Evolutionary conservation across 2,888 invertebrate genomes (phyloP).

Genomic region (Habrosyne pyritoides): DNA sequence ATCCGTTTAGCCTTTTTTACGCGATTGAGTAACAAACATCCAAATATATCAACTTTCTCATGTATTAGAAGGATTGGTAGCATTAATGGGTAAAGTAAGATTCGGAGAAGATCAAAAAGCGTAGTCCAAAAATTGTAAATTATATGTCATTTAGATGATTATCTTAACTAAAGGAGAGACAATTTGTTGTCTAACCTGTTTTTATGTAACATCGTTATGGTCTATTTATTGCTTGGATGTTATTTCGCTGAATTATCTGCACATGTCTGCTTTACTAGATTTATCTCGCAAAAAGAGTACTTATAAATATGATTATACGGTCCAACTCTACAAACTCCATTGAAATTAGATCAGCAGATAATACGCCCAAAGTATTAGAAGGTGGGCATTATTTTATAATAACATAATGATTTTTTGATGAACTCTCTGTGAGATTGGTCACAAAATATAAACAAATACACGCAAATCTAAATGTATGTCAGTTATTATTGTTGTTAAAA

Average conservation of each 20-base stretch:
- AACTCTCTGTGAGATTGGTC: neutral
- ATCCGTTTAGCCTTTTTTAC: too few relatives aligned
- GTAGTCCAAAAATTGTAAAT: neutral
- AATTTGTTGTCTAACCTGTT: neutral
- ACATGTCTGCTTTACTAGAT: neutral
- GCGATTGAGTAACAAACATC: too few relatives aligned
- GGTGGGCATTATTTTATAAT: too few relatives aligned
- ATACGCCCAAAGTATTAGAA: too few relatives aligned
- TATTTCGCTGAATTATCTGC: neutral
- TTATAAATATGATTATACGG: too few relatives aligned
- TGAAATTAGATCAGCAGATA: too few relatives aligned
- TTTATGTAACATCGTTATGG: neutral
- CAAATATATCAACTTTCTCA: too few relatives aligned
- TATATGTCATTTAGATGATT: neutral
- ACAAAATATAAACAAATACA: neutral
- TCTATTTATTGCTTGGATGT: neutral
- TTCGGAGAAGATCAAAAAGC: neutral
- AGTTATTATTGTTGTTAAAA: neutral
- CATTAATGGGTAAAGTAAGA: too few relatives aligned
- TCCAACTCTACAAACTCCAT: too few relatives aligned
- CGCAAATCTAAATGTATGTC: neutral
- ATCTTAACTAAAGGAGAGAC: neutral
- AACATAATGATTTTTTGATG: neutral
- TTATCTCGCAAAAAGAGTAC: too few relatives aligned
- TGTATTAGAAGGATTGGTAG: too few relatives aligned